These are phyloP conservation scores for Drosophila parabipectinata DNA, from an alignment of 1,140 invertebrate genomes.

Conservation along the genomic window DNA sequence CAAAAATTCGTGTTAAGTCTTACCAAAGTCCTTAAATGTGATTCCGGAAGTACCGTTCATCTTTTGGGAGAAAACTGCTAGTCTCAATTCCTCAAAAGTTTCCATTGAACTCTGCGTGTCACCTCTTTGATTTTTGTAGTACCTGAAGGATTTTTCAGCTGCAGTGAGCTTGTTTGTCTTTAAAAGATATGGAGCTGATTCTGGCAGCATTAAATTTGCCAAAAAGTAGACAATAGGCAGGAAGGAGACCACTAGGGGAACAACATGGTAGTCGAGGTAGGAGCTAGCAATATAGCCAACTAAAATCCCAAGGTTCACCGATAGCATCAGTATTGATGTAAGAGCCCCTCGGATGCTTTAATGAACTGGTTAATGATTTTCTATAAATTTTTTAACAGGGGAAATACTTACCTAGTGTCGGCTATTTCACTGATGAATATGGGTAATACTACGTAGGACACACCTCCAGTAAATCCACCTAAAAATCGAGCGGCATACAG, in stretches of 20 bases:
- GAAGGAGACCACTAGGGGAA: conserved; percentile 88
- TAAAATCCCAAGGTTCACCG: conserved; percentile 89
- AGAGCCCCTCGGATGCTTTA: conserved; percentile 89
- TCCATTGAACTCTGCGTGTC: background rate
- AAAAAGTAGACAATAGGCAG: conserved; percentile 88
- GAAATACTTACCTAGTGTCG: conserved; percentile 52
- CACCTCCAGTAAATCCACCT: conserved; percentile 81
- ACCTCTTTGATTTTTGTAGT: conserved; percentile 53
- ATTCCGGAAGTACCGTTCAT: conserved; percentile 4
- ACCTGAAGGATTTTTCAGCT: conserved; percentile 87
- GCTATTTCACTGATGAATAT: conserved; percentile 84
- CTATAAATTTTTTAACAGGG: background rate
- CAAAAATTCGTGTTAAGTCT: conserved; percentile 16
- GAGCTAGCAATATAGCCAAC: background rate
- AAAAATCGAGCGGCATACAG: conserved; percentile 83
- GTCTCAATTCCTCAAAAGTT: conserved; percentile 24
- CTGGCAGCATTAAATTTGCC: conserved; percentile 89
- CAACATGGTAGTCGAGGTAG: conserved; percentile 86
- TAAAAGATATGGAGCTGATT: conserved; percentile 89
- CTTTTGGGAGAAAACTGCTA: conserved; percentile 36
- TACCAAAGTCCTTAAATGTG: conserved; percentile 56
- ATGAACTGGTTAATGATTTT: background rate
- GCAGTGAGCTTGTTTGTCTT: conserved; percentile 86
- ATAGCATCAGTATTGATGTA: conserved; percentile 92
- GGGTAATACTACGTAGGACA: conserved; percentile 78